These are phyloP conservation scores for Pelodiscus sinensis DNA, from an alignment of 2,113 vertebrate genomes.

Conservation along the genomic window DNA sequence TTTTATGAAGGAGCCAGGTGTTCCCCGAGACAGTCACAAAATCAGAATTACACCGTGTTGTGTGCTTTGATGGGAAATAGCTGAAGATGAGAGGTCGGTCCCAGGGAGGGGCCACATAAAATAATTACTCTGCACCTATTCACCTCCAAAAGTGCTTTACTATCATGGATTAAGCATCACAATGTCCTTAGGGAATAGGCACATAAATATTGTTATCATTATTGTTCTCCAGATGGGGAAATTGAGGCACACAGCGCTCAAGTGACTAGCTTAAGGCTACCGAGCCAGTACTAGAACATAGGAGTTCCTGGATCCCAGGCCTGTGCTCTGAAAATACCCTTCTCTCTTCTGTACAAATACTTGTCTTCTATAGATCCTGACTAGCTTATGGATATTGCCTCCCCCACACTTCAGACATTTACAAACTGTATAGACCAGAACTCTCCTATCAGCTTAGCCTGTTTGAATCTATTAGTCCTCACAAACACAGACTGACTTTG, in stretches of 20 bases:
- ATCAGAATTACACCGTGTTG: background rate
- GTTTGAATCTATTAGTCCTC: background rate
- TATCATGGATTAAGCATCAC: background rate
- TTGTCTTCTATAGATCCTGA: background rate
- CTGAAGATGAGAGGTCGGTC: constrained; percentile 6
- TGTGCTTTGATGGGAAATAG: background rate
- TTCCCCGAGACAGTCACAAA: background rate
- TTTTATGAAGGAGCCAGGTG: background rate
- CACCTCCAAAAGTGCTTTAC: background rate
- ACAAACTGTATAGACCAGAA: background rate
- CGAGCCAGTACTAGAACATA: background rate
- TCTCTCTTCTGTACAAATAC: background rate
- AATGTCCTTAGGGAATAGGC: background rate
- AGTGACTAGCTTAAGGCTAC: background rate
- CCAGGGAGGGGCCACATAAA: background rate
- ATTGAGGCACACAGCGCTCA: background rate
- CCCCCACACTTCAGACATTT: background rate
- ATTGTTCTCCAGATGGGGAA: background rate
- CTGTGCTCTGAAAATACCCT: background rate
- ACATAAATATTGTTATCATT: background rate
- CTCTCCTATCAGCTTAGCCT: background rate
- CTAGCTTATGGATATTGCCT: background rate
- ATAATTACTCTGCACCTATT: background rate
- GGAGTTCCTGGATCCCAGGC: background rate
- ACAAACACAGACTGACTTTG: background rate